phyloP scores from a whole-genome alignment of 2,888 invertebrate genomes.

The Leistus spinibarbis region DNA sequence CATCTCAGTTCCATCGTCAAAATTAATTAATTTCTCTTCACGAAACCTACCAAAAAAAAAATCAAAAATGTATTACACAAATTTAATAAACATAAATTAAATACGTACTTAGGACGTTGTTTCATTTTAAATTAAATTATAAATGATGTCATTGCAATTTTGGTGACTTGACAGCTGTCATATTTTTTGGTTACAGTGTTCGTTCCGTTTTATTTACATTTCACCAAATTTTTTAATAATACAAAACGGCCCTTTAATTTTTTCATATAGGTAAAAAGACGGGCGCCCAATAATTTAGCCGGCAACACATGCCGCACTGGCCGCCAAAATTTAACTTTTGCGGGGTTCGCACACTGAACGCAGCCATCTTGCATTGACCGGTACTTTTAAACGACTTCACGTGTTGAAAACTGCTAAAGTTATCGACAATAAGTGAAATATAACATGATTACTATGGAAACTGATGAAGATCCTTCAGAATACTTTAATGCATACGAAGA shows the following conservation, averaged over 20 bases:
- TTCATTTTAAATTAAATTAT: conserved; percentile 40
- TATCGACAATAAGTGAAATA: neutral
- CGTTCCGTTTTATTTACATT: neutral
- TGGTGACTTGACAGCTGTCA: conserved; percentile 29
- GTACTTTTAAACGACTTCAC: neutral
- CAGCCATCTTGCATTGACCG: no score
- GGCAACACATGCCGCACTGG: no score
- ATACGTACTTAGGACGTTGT: conserved; percentile 44
- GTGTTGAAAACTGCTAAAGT: neutral
- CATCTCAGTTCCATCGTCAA: conserved; percentile 53
- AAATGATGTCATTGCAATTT: conserved; percentile 2
- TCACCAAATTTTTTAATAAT: neutral
- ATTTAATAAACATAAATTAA: conserved; percentile 6
- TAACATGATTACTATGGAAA: conserved; percentile 4
- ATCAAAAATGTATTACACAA: neutral
- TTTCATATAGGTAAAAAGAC: neutral
- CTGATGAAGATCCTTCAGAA: conserved; percentile 43
- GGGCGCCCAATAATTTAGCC: no score
- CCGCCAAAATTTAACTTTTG: no score
- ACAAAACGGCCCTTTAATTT: neutral
- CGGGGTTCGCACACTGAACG: no score
- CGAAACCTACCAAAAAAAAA: conserved; percentile 40
- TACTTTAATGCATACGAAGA: conserved; percentile 79
- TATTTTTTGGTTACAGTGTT: conserved; percentile 2
- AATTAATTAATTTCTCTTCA: conserved; percentile 47